Evolutionary conservation across 1,140 invertebrate genomes (phyloP), one percentile per base, ranked within the genome.

Genomic region (Drosophila elegans): DNA sequence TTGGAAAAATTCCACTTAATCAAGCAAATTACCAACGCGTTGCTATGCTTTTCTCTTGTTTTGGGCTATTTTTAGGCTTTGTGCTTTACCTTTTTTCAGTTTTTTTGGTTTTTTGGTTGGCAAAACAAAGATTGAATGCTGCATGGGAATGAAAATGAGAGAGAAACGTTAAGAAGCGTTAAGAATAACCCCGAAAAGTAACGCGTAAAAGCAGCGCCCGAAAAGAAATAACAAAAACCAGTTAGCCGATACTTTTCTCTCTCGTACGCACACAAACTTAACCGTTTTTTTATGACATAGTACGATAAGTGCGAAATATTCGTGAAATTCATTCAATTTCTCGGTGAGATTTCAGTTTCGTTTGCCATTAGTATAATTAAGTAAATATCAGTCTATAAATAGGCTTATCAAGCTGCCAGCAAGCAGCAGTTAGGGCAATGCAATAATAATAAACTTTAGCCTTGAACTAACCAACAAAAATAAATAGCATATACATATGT

Each of bases 161-260:
- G 41, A 49, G 36, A 27, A 52, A 39, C 25, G 29, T 11, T 9
- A 68, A 68, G 38, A 77, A 61, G 63, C 64, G 76, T 80, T 86
- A 88, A 89, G 83, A 88, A 88, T 88, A 88, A 89, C 83, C 83
- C 83, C 76, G 88, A 86, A 86, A 88, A 86, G 81, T 85, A 84
- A 84, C 81, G 71, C 81, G 81, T 85, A 84, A 84, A 84, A 80
- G 63, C 49, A 66, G 75, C 59, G 64, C 66, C 72, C 78, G 59
- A 74, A 55, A 75, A 63, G 63, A 85, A 74, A 74, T 46, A 76
- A 84, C 61, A 62, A 86, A 86, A 86, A 86, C 83, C 83, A 88
- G 83, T 88, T 88, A 80, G 84, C 76, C 67, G 54, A 85, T 75
- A 86, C 83, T 51, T 59, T 66, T 71, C 57, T 48, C 66, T 62